Conservation (phyloP, 2,797 vertebrate genomes). For the Lagorchestes hirsutus region DNA sequence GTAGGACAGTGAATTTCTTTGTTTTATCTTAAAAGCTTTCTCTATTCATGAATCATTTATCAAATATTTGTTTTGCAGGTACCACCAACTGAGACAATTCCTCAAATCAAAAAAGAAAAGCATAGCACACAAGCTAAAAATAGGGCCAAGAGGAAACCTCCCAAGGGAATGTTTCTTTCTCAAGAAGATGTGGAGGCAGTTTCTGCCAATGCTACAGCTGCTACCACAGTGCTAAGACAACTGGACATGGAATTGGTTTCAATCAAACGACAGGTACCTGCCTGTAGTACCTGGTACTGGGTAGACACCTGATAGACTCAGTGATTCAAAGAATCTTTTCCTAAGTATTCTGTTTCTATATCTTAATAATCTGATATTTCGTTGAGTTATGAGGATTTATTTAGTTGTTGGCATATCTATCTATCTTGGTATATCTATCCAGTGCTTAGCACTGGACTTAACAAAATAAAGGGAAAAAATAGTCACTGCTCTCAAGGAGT, state of each 20-base stretch:
- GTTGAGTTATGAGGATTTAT: not conserved
- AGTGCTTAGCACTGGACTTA: not conserved
- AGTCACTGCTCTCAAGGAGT: not conserved
- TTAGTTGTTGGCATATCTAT: not conserved
- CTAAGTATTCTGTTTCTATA: not conserved
- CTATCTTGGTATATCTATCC: not conserved
- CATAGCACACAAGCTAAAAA: constrained; percentile 91
- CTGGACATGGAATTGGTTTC: constrained; percentile 95
- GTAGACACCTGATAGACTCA: not conserved
- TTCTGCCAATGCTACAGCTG: constrained; percentile 91
- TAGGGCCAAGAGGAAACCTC: constrained; percentile 95
- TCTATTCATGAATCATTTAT: constrained; percentile 21
- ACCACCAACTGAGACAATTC: constrained; percentile 85
- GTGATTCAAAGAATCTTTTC: not conserved
- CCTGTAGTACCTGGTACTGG: not conserved
- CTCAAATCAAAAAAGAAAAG: constrained; percentile 91
- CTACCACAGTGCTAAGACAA: constrained; percentile 92
- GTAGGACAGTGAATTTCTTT: not conserved
- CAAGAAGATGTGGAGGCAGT: constrained; percentile 94
- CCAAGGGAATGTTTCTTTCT: constrained; percentile 95
- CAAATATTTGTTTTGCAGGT: constrained; percentile 81
- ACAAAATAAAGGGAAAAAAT: not conserved
- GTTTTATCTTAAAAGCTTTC: not conserved
- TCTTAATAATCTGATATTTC: not conserved
- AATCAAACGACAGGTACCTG: constrained; percentile 93